Evolutionary conservation across 2,797 vertebrate species (phyloP).

Genomic region (Hybognathus amarus): DNA sequence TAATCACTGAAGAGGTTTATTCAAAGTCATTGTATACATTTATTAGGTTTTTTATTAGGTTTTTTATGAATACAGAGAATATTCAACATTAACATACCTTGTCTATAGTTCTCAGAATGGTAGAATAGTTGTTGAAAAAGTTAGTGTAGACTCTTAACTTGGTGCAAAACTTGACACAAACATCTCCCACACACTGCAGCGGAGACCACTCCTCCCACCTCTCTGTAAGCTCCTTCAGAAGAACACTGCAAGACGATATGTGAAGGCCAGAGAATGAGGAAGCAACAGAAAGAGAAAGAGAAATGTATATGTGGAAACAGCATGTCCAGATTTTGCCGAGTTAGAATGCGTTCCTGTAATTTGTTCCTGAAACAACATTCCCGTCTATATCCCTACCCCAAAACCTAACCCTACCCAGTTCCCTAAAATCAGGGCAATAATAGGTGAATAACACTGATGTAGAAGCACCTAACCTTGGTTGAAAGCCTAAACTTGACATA

Average conservation of each 20-base stretch:
- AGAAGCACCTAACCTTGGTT: neutral
- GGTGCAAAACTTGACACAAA: constrained; percentile 78
- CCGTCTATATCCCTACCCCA: neutral
- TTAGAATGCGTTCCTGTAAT: neutral
- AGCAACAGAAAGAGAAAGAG: neutral
- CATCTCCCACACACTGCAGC: constrained; percentile 81
- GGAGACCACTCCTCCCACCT: constrained; percentile 80
- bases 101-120: constrained; percentile 80
- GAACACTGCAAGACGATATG: constrained; percentile 64
- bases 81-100: constrained; percentile 70
- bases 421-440: neutral
- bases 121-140: constrained; percentile 86
- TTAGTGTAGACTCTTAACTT: constrained; percentile 78
- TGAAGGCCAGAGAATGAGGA: neutral
- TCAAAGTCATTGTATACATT: neutral
- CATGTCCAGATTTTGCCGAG: neutral
- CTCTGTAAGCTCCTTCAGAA: constrained; percentile 73
- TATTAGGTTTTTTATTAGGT: neutral
- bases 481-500: neutral
- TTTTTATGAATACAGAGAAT: neutral
- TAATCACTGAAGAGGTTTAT: neutral
- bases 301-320: neutral
- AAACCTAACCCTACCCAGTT: neutral
- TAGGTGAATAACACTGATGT: neutral
- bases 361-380: neutral